phyloP scores from a whole-genome alignment of 1,140 invertebrate genomes.

The Stegodyphus mimosarum region DNA sequence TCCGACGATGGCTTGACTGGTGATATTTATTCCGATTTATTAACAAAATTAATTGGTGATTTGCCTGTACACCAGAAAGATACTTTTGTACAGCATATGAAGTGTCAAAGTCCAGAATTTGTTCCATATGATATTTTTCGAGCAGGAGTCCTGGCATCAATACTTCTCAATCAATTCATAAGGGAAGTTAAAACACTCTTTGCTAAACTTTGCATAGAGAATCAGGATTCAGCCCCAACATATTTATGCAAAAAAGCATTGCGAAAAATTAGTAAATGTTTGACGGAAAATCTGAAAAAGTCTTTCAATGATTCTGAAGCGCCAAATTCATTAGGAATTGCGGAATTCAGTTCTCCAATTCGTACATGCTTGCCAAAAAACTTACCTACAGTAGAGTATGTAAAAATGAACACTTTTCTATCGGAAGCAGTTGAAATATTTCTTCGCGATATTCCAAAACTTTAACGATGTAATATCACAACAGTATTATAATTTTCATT shows the following conservation, averaged over 20 bases:
- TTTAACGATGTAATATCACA: constrained; percentile 1
- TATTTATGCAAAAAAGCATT: constrained; percentile 48
- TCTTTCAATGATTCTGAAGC: not conserved
- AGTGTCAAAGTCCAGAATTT: constrained; percentile 56
- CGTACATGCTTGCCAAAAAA: constrained; percentile 16
- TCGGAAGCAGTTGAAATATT: constrained; percentile 50
- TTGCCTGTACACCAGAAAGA: constrained; percentile 32
- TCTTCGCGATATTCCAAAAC: constrained; percentile 46
- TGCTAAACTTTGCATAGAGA: constrained; percentile 32
- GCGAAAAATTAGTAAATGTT: constrained; percentile 40
- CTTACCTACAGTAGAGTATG: constrained; percentile 21
- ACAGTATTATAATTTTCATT: no score
- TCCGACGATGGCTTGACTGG: constrained; percentile 54
- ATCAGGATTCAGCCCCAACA: constrained; percentile 32
- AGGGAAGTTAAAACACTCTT: constrained; percentile 19
- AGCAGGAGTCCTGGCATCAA: constrained; percentile 36
- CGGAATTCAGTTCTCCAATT: constrained; percentile 18
- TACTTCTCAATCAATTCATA: constrained; percentile 51
- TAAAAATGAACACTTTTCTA: constrained; percentile 42
- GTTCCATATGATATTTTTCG: constrained; percentile 51
- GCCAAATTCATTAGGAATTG: constrained; percentile 19
- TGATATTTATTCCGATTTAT: constrained; percentile 59
- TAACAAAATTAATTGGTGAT: constrained; percentile 48
- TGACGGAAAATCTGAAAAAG: constrained; percentile 17
- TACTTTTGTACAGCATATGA: constrained; percentile 44